phyloP scores from a whole-genome alignment of 2,888 invertebrate species.

The Erannis defoliaria region DNA sequence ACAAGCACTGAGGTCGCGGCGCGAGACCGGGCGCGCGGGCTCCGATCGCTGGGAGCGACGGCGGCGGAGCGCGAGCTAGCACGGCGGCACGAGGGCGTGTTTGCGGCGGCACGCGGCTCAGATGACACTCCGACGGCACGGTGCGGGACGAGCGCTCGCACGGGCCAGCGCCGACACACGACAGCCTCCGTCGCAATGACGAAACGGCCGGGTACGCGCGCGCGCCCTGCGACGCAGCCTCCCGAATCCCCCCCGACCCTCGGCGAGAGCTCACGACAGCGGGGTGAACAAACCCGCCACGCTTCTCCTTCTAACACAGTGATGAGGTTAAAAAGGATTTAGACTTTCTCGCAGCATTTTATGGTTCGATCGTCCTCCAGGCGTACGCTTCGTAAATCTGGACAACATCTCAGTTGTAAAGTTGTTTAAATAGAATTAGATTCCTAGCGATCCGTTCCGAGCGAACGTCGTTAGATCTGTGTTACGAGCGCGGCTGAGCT shows the following conservation, averaged over 20 bases:
- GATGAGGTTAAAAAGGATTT: constrained; percentile 84
- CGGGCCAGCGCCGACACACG: constrained; percentile 83
- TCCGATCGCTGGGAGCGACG: constrained; percentile 42
- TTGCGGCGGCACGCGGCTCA: constrained; percentile 55
- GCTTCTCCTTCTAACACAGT: constrained; percentile 82
- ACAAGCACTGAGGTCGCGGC: constrained; percentile 82
- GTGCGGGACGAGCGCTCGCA: constrained; percentile 76
- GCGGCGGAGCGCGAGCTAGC: constrained; percentile 43
- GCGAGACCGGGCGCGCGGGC: constrained; percentile 53
- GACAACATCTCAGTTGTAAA: constrained; percentile 53
- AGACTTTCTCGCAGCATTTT: constrained; percentile 79
- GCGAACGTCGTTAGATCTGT: constrained; percentile 35
- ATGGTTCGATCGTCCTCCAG: constrained; percentile 73
- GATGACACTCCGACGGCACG: constrained; percentile 64
- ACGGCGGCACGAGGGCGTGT: constrained; percentile 58
- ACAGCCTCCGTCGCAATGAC: constrained; percentile 86
- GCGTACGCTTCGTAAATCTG: constrained; percentile 61
- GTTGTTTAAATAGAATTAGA: constrained; percentile 48
- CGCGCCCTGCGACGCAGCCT: constrained; percentile 82
- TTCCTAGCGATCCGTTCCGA: constrained; percentile 33
- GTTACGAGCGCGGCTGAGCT: constrained; percentile 13
- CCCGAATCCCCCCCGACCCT: constrained; percentile 75
- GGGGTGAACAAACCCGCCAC: constrained; percentile 84
- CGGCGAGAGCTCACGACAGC: constrained; percentile 72
- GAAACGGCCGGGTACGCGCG: constrained; percentile 85